Evolutionary conservation across 2,888 invertebrate species (phyloP).

Genomic region (Nipponacmea schrenckii): DNA sequence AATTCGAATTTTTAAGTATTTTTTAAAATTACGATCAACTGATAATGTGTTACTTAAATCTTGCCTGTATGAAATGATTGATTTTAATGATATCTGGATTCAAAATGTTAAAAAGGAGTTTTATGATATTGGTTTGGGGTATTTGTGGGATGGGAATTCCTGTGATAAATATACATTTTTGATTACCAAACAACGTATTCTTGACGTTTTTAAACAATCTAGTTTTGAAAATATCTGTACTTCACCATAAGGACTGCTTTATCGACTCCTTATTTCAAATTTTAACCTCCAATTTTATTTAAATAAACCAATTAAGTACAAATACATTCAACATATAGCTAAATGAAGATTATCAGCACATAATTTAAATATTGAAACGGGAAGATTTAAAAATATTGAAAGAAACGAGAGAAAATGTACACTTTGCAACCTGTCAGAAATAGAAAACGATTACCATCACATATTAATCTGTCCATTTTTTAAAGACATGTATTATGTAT

Average conservation of each 20-base stretch:
- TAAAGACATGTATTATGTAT: no score
- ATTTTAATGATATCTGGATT: no score
- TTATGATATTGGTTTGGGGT: no score
- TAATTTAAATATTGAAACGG: slow-evolving; percentile 7
- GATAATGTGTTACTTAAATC: background rate
- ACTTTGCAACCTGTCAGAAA: slow-evolving; percentile 6
- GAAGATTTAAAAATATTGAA: background rate
- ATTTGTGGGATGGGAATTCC: no score
- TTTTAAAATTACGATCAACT: background rate
- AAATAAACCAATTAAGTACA: no score
- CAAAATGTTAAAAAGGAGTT: no score
- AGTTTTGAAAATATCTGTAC: background rate
- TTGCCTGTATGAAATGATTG: background rate
- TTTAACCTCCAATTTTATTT: background rate
- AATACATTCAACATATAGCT: no score
- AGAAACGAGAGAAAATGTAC: slow-evolving; percentile 8
- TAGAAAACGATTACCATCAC: slow-evolving; percentile 15
- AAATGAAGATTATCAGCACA: slow-evolving; percentile 11
- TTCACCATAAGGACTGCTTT: background rate
- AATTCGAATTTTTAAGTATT: background rate
- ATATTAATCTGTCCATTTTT: no score
- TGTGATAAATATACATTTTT: no score
- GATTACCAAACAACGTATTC: background rate
- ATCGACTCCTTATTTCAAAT: background rate
- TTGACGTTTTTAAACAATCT: background rate